Percentiles rank a stretch among this genome's conserved stretches.
phyloP scores from a whole-genome alignment of 2,888 invertebrate genomes.

The Dolomedes plantarius region DNA sequence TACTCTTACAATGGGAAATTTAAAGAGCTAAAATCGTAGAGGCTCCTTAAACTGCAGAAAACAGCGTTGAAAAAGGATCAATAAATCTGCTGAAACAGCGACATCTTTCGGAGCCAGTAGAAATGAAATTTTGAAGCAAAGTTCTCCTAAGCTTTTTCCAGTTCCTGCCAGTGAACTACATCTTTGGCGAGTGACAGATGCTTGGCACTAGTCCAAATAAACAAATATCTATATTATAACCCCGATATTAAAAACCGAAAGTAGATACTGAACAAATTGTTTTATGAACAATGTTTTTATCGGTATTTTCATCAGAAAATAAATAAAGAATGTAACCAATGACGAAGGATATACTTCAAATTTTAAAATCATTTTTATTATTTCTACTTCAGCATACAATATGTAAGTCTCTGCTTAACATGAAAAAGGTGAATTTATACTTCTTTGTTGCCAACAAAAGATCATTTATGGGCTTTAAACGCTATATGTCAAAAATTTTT shows the following conservation, averaged over 20 bases:
- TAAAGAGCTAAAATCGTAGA: too few species aligned
- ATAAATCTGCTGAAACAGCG: constrained; percentile 44
- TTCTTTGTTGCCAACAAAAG: not conserved
- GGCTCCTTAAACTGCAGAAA: constrained; percentile 27
- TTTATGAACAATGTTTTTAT: not conserved
- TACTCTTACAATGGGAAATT: too few species aligned
- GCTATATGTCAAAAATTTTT: too few species aligned
- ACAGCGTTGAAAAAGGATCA: constrained; percentile 50
- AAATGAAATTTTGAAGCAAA: constrained; percentile 25
- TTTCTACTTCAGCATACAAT: not conserved
- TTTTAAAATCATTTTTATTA: too few species aligned
- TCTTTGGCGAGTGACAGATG: constrained; percentile 40
- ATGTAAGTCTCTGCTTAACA: not conserved
- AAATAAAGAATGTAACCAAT: not conserved
- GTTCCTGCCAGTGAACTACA: constrained; percentile 19
- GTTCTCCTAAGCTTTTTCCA: constrained; percentile 15
- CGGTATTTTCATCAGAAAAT: not conserved
- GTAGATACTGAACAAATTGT: constrained; percentile 15
- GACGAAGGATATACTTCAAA: too few species aligned
- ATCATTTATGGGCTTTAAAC: too few species aligned
- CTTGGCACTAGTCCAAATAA: constrained; percentile 37
- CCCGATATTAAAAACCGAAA: constrained; percentile 37
- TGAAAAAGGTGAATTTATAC: not conserved
- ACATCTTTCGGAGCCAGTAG: constrained; percentile 44
- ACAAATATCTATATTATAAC: constrained; percentile 39